Base-by-base conservation (phyloP, 2,113 vertebrate species). In the Anseranas semipalmata region DNA sequence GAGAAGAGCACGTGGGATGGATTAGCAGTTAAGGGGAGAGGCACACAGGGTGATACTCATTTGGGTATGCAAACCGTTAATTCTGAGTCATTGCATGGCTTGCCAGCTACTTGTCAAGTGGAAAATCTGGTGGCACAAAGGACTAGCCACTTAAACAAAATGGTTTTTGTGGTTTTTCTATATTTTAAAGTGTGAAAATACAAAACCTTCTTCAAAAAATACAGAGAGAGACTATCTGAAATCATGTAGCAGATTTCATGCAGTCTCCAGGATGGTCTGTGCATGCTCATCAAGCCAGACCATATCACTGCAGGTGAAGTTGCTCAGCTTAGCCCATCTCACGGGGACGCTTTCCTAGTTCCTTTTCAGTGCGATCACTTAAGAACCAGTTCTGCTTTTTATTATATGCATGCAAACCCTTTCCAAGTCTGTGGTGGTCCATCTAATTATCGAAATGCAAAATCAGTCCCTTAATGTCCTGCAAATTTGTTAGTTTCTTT, bases 291-390 rank as follows among this genome's bases (percentile, higher is more conserved):
- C 30, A 25, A 67, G 27, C 3, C 5, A 39, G 27, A 10, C 71
- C 32, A 27, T 74, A 5, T n/a, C 52, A 7, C 56, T 37, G 4
- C 1, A 2, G 24, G 3, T 10, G 41, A 24, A 37, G 33, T n/a
- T 56, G 2, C 2, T 62, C 39, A 22, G 22, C 18, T 41, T 18
- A 50, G 35, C 45, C 46, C 46, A 15, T 8, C 35, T 56, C 17
- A 3, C 0, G 3, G 53, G 32, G 18, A 22, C 52, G 13, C n/a
- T 48, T 14, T 28, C 22, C 1, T 7, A 53, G 7, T 50, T 46
- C 39, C 66, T 73, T 43, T 43, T 33, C 46, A n/a, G 60, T 24
- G 15, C 16, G 32, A 53, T 27, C 32, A 9, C 4, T 0, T 5
- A 20, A 43, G 67, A 33, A 8, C 48, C 59, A 27, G 17, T 27